Evolutionary conservation across 1,140 invertebrate species (phyloP), one percentile per base, ranked within the genome.

Genomic region (Hermetia illucens): DNA sequence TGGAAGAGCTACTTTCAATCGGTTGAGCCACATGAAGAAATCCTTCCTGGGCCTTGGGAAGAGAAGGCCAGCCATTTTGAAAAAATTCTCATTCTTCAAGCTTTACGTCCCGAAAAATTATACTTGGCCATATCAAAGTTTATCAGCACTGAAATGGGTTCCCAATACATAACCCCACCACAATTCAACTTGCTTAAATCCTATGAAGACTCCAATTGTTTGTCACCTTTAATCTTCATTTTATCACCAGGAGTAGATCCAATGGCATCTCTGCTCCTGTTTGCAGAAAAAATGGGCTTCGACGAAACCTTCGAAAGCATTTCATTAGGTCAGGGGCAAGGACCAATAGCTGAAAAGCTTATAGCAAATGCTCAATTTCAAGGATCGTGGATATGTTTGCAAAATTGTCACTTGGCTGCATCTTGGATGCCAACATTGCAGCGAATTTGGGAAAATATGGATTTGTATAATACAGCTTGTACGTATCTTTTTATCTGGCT

Each of bases 321-420:
- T 48, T 95, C 90, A 1, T 62, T 96, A 21, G 92, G 92, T 2
- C 89, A 95, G 70, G 90, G 88, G 4, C 79, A 88, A 76, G 77
- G 82, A 31, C 84, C 72, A 21, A 82, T 88, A 44, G 91, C 90
- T 1, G 69, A 77, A 49, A 68, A 66, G 25, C 66, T 92, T 53
- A 89, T 95, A 30, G 71, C 81, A 52, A 69, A 72, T 42, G 88
- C 79, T 3, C 77, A 82, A 52, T 66, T 70, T 41, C 72, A 74
- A 46, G 85, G 86, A 2, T 67, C 68, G 16, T 96, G 91, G 92
- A 81, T 95, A 0, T 82, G 89, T 55, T 64, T 96, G 32, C 90
- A 96, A 65, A 95, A 96, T 60, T 95, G 90, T 58, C 91, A 95
- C 63, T 66, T 96, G 44, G 87, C 89, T 1, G 79, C 79, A 3